phyloP scores from a whole-genome alignment of 2,888 invertebrate species.

The Sisyra terminalis region DNA sequence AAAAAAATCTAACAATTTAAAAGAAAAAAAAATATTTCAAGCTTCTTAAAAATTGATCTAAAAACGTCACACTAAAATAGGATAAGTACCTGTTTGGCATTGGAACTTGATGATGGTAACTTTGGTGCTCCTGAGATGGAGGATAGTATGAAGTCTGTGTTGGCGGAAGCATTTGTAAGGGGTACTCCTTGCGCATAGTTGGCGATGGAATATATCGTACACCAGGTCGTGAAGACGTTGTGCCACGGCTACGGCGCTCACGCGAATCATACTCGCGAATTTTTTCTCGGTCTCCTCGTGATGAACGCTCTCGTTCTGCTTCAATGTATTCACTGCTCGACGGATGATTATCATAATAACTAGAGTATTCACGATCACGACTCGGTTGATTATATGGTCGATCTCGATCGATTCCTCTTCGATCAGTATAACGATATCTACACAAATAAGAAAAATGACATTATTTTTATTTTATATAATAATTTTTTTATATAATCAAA shows the following conservation, averaged over 20 bases:
- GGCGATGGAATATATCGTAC: conserved; percentile 7
- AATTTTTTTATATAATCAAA: conserved; percentile 9
- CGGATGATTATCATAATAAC: conserved; percentile 14
- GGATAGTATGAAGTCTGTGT: conserved; percentile 13
- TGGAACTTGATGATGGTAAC: neutral
- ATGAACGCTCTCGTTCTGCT: conserved; percentile 13
- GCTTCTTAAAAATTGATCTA: no score
- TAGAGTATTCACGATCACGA: conserved; percentile 5
- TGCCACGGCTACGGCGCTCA: neutral
- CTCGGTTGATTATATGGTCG: conserved; percentile 4
- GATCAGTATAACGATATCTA: conserved; percentile 7
- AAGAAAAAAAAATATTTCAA: no score
- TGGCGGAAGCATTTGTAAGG: conserved; percentile 10
- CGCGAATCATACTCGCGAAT: conserved; percentile 18
- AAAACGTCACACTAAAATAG: conserved; percentile 1
- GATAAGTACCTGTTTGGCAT: conserved; percentile 8
- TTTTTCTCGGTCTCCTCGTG: conserved; percentile 16
- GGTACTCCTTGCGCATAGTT: conserved; percentile 9
- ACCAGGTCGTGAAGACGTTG: conserved; percentile 2
- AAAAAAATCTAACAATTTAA: no score
- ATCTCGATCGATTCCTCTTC: conserved; percentile 7
- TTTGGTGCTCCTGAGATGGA: conserved; percentile 5
- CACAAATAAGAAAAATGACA: neutral
- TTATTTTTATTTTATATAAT: neutral
- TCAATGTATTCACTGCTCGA: conserved; percentile 15